phyloP scores from a whole-genome alignment of 2,888 invertebrate genomes.

The Sturmia bella region DNA sequence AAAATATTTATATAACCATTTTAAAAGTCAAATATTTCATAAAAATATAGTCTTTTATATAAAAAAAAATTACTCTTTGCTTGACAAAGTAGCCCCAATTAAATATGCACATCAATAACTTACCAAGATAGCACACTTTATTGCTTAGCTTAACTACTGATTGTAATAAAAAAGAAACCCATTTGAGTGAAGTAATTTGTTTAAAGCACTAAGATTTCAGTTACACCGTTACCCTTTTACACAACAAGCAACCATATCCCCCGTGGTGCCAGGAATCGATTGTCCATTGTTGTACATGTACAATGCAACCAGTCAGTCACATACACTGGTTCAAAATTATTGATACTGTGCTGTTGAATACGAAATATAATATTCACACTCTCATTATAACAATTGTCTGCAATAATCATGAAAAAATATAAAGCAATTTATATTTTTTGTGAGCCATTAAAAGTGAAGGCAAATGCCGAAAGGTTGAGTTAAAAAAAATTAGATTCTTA shows the following conservation, averaged over 20 bases:
- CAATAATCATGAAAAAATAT: constrained; percentile 66
- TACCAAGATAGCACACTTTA: constrained; percentile 62
- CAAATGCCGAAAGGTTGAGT: constrained; percentile 59
- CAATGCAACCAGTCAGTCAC: constrained; percentile 40
- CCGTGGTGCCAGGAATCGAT: constrained; percentile 58
- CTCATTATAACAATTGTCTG: constrained; percentile 67
- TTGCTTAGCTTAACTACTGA: constrained; percentile 67
- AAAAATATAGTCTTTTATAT: too few species aligned
- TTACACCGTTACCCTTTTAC: constrained; percentile 16
- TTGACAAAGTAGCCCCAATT: neutral
- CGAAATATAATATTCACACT: constrained; percentile 68
- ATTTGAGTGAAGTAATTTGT: constrained; percentile 66
- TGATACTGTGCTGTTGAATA: constrained; percentile 49
- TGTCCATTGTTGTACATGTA: constrained; percentile 39
- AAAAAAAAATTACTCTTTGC: too few species aligned
- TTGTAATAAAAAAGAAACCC: constrained; percentile 48
- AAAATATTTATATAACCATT: too few species aligned
- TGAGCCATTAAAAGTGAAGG: constrained; percentile 24
- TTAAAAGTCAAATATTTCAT: too few species aligned
- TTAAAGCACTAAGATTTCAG: constrained; percentile 37
- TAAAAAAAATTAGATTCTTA: neutral
- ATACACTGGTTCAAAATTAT: constrained; percentile 24
- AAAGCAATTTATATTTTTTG: constrained; percentile 54
- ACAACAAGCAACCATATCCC: constrained; percentile 38
- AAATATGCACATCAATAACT: constrained; percentile 56